Evolutionary conservation across 2,888 invertebrate genomes (phyloP), one percentile per base, ranked within the genome.

Genomic region (Caenorhabditis virilis): DNA sequence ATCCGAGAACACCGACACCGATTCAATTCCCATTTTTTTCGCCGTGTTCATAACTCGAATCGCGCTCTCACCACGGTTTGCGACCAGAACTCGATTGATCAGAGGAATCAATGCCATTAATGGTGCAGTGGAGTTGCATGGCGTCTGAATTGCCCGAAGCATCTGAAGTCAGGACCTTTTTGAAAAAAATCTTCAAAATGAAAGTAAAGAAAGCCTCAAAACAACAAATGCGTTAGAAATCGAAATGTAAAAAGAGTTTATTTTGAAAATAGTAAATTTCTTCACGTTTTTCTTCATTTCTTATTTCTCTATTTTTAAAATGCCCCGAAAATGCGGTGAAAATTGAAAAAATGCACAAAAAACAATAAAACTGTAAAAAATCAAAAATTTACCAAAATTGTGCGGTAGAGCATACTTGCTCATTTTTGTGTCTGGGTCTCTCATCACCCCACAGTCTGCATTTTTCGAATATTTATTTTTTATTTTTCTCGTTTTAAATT

Each of bases 1-100:
- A 39, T 82, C 82, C 56, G 86, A 86, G 78, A 91, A 99, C 0
- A 99, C 91, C 2, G 95, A 94, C 1, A 98, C 95, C 0, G 94
- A 92, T 80, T 89, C 88, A 7, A 95, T 89, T 45, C 95, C 95
- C 61, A 97, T 87, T 77, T 89, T 90, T 64, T 89, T 89, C 0
- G 95, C 93, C 0, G 94, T 94, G 52, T 78, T 70, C 59, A 81
- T 80, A 7, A 84, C 77, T 6, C 85, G 81, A 56, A 83, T 78
- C 2, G 84, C 83, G 45, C 85, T 85, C 72, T 85, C 85, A 26
- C 85, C 85, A 47, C 85, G 74, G 69, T 84, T 84, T 0, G 84
- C 85, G 52, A 84, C 81, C 27, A 84, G 69, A 7, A 84, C 75
- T 41, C 77, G 75, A 39, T 77, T 67, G 39, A 84, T 79, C 30